Base-by-base conservation (phyloP, 2,888 invertebrate species). In the Caenorhabditis uteleia region DNA sequence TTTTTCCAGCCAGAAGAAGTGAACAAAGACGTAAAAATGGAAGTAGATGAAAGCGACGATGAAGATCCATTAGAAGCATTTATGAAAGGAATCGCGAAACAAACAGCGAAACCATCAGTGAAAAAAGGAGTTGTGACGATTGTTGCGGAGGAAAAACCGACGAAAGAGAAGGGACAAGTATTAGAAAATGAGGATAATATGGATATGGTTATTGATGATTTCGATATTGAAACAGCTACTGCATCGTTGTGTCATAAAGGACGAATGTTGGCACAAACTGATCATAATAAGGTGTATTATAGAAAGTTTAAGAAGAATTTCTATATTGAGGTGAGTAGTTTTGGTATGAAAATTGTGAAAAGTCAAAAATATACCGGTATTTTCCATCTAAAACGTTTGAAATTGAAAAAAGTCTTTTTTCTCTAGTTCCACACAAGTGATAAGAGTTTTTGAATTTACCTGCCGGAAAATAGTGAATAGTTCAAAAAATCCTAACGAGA, bases 151-250 rank as follows among this genome's bases (percentile, higher is more conserved):
- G 68, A 54, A 16, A 60, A 54, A 14, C 57, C 61, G 34, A 68
- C 61, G 44, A 70, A 70, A 42, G 56, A 67, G 39, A 95, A 95
- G 83, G 98, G 98, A 50, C 97, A 98, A 85, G 86, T 98, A n/a
- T 93, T 99, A 82, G 95, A 98, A 85, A 95, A 95, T 84, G 95
- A 98, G 85, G 93, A 95, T 85, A 97, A 98, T 84, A 94, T 93
- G 65, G 98, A 89, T 25, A 68, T 77, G 14, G 60, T 70, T 20
- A 67, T 73, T 20, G 82, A 82, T 42, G 82, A 82, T 46, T 76
- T 82, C 38, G 82, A 82, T 39, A 62, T 82, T 23, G 79, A 78
- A 23, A 59, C 69, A 29, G 73, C 70, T 14, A 75, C 76, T 5
- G 65, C 68, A 20, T 69, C 70, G 10, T 77, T 85, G 58, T 76